A percentile compares a stretch with the other conserved stretches of the same genome.
These are phyloP conservation scores for Cossypha niveicapilla DNA, from an alignment of 2,797 vertebrate genomes.

Conservation along the genomic window DNA sequence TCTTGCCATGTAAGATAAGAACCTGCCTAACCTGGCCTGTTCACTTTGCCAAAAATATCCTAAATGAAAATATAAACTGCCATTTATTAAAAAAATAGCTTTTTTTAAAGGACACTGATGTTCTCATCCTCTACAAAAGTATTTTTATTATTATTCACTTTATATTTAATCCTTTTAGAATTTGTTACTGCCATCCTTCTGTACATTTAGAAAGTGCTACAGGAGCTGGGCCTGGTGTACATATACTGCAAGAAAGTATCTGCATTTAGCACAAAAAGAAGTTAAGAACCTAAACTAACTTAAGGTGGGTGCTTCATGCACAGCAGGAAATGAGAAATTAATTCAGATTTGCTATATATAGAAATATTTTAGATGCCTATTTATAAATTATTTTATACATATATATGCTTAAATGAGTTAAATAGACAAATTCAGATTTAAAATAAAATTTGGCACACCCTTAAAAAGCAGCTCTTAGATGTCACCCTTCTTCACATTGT, in stretches of 20 bases:
- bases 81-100: neutral
- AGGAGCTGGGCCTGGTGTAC: neutral
- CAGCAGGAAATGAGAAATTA: neutral
- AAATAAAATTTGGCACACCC: neutral
- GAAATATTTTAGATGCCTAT: neutral
- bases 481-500: neutral
- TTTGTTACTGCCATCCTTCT: neutral
- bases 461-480: neutral
- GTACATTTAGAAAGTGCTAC: neutral
- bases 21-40: neutral
- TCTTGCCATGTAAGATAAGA: neutral
- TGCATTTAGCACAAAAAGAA: neutral
- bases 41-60: neutral
- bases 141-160: neutral
- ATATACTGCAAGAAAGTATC: neutral
- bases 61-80: neutral
- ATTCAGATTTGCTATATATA: neutral
- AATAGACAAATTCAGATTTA: neutral
- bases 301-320: neutral
- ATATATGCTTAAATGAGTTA: neutral
- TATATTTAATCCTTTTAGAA: neutral
- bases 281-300: neutral
- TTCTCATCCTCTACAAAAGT: neutral
- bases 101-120: neutral
- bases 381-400: neutral